phyloP scores from a whole-genome alignment of 2,113 vertebrate genomes.

The Megaleporinus macrocephalus region DNA sequence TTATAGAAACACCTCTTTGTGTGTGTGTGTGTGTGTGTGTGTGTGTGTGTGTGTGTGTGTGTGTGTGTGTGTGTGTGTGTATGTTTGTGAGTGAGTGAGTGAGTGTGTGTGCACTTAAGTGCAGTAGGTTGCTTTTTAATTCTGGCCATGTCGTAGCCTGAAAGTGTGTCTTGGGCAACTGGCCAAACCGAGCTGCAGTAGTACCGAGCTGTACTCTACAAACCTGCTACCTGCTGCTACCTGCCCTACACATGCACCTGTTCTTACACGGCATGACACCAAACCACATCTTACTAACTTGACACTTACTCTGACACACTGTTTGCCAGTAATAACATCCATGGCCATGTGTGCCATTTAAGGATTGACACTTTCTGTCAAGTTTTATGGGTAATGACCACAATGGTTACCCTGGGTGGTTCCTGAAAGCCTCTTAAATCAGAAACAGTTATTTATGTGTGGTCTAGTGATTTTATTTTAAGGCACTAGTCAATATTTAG shows the following conservation, averaged over 20 bases:
- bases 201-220: neutral
- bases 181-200: slow-evolving; percentile 4
- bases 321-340: slow-evolving; percentile 22
- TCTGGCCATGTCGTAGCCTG: neutral
- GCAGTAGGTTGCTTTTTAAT: neutral
- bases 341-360: neutral
- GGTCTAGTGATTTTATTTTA: neutral
- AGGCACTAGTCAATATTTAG: neutral
- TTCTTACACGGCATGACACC: neutral
- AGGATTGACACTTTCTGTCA: neutral
- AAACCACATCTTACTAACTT: slow-evolving; percentile 30
- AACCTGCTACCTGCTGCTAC: slow-evolving; percentile 13
- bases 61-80: neutral
- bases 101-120: neutral
- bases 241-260: slow-evolving; percentile 30
- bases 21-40: neutral
- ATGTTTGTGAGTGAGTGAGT: neutral
- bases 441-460: neutral
- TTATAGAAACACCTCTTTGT: slow-evolving; percentile 29
- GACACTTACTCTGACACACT: neutral
- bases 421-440: neutral
- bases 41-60: neutral
- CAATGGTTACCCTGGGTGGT: neutral
- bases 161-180: neutral
- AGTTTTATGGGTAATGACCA: neutral